Conservation (phyloP, 23 tunicate genomes). For the Styela plicata region DNA sequence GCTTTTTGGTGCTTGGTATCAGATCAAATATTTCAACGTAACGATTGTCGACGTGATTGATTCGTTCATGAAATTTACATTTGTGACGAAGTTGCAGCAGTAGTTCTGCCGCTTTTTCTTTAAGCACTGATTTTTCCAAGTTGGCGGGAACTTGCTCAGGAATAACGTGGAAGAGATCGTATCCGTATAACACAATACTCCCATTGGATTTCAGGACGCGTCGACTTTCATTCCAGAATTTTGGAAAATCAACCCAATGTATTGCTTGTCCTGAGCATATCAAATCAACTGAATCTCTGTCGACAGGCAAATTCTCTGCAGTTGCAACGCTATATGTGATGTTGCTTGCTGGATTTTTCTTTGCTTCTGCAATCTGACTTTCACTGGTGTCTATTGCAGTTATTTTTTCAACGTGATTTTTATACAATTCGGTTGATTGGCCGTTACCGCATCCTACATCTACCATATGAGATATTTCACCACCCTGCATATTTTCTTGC, state of each 20-base stretch:
- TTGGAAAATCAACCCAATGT: slow-evolving; percentile 69
- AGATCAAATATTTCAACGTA: slow-evolving; percentile 35
- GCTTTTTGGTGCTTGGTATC: slow-evolving; percentile 5
- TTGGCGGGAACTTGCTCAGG: not conserved
- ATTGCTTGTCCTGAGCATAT: slow-evolving; percentile 65
- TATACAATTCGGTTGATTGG: slow-evolving; percentile 32
- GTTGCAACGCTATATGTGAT: slow-evolving; percentile 45
- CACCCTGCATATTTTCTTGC: not conserved
- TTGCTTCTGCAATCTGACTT: slow-evolving; percentile 26
- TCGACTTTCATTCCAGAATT: slow-evolving; percentile 60
- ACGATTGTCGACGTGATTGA: slow-evolving; percentile 25
- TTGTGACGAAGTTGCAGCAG: not conserved
- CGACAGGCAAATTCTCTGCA: slow-evolving; percentile 39
- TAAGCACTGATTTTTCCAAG: not conserved
- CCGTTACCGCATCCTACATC: slow-evolving; percentile 40
- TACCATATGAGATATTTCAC: slow-evolving; percentile 8
- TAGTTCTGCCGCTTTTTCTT: not conserved
- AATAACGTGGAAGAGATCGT: slow-evolving; percentile 41
- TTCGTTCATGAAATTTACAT: slow-evolving; percentile 18
- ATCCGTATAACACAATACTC: slow-evolving; percentile 65
- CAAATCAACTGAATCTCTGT: slow-evolving; percentile 48
- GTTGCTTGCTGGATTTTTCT: slow-evolving; percentile 17
- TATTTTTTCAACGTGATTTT: not conserved
- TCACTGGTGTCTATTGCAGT: slow-evolving; percentile 24
- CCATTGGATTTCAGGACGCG: slow-evolving; percentile 65